Evolutionary conservation across 2,888 invertebrate species (phyloP), one percentile per base, ranked within the genome.

Genomic region (Sesia bembeciformis): DNA sequence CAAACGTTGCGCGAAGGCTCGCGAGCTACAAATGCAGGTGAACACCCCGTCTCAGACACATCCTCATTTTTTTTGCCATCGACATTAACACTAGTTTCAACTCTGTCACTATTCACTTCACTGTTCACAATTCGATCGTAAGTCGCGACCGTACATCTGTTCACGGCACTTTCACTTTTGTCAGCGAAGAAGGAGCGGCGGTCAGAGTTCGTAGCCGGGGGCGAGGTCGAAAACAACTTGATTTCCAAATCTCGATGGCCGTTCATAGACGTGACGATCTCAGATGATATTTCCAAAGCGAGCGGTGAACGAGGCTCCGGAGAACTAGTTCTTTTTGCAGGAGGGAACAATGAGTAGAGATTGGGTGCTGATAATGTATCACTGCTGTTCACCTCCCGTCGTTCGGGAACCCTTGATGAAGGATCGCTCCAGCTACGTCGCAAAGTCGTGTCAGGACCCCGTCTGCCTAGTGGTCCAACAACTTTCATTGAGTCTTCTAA

Each of bases 171-270:
- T 84, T 85, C 87, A 84, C 85, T 84, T 81, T 83, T 85, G 67
- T 84, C 86, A 66, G 78, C 84, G 70, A 88, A 86, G 76, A 89
- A 88, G 74, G 87, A 84, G 69, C 82, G 80, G 64, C 81, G 81
- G 63, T 84, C 84, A 70, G 78, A 72, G 76, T 78, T 81, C 63
- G 82, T 76, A 63, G 86, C 84, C 72, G 89, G 80, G 61, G 91
- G 90, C 71, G 91, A 90, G 66, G 92, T 91, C 63, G 93, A 93
- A 81, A 93, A 94, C 81, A 95, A 93, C 76, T 93, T 94, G 65
- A 95, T 95, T 84, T 95, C 94, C 74, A 95, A 84, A 80, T 94
- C 95, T 58, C 94, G 90, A 74, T 94, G 94, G 51, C 94, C 94
- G 73, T 94, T 94, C 64, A 92, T 91, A 51, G 94, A 94, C 40